These are phyloP conservation scores for Hylyphantes graminicola DNA, from an alignment of 1,140 invertebrate genomes.

Conservation along the genomic window DNA sequence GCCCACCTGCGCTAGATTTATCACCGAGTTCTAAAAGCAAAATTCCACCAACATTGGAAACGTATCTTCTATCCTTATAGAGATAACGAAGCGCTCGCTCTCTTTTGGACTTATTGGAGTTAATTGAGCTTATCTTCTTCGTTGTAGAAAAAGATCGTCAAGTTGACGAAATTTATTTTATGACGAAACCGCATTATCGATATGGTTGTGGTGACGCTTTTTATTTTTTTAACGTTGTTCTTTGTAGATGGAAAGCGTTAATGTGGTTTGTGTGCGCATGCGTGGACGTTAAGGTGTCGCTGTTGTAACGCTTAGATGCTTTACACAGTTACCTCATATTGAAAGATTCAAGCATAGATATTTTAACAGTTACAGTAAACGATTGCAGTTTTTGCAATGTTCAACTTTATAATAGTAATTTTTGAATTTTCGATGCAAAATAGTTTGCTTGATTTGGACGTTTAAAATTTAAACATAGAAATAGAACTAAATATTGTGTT, in stretches of 20 bases:
- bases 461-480: too few relatives aligned
- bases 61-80: not conserved
- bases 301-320: slow-evolving; percentile 9
- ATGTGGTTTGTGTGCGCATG: not conserved
- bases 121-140: slow-evolving; percentile 20
- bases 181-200: slow-evolving; percentile 45
- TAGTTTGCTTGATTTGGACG: too few relatives aligned
- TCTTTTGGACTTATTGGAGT: slow-evolving; percentile 11
- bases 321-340: too few relatives aligned
- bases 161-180: slow-evolving; percentile 39
- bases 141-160: not conserved
- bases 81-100: not conserved
- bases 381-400: too few relatives aligned
- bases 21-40: slow-evolving; percentile 25
- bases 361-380: too few relatives aligned
- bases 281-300: slow-evolving; percentile 21
- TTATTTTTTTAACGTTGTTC: too few relatives aligned
- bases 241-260: too few relatives aligned
- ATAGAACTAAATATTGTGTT: too few relatives aligned
- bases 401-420: too few relatives aligned
- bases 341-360: too few relatives aligned
- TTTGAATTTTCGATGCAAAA: too few relatives aligned
- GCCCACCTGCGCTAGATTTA: slow-evolving; percentile 23
- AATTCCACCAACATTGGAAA: slow-evolving; percentile 22
- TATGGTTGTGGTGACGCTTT: not conserved